Conservation (phyloP, 92 coral and sea anemone species). For the Galaxea fascicularis region DNA sequence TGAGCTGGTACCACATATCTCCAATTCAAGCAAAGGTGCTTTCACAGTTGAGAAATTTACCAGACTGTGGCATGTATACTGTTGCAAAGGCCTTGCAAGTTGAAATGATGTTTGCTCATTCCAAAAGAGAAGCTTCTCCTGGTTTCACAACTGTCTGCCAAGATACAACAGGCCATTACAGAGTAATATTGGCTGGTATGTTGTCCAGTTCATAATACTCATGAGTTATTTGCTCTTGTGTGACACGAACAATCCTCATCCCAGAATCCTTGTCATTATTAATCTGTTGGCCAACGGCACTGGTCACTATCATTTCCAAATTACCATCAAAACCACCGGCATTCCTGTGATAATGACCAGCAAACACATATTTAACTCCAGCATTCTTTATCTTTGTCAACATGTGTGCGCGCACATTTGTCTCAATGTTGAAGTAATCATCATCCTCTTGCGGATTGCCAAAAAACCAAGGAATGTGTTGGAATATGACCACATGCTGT, state of each 20-base stretch:
- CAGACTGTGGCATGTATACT: too few relatives aligned
- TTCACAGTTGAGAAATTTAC: too few relatives aligned
- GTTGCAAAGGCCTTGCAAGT: too few relatives aligned
- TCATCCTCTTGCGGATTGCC: slow-evolving; percentile 69
- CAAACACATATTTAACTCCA: slow-evolving; percentile 92
- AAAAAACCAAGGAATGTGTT: slow-evolving; percentile 98
- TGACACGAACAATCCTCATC: slow-evolving; percentile 87
- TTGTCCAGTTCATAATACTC: slow-evolving; percentile 89
- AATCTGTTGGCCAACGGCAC: slow-evolving; percentile 96
- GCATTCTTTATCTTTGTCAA: slow-evolving; percentile 82
- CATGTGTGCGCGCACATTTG: slow-evolving; percentile 69
- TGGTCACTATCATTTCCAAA: slow-evolving; percentile 94
- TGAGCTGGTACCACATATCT: too few relatives aligned
- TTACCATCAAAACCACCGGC: slow-evolving; percentile 96
- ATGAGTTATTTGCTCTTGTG: slow-evolving; percentile 76
- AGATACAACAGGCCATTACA: slow-evolving; percentile 26
- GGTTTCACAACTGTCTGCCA: neutral
- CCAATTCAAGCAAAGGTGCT: too few relatives aligned
- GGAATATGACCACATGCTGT: slow-evolving; percentile 91
- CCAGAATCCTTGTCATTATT: slow-evolving; percentile 93
- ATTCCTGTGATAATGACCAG: slow-evolving; percentile 98
- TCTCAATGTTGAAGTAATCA: slow-evolving; percentile 85
- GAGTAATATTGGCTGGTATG: slow-evolving; percentile 73
- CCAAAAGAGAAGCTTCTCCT: neutral
- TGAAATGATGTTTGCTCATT: too few relatives aligned